Evolutionary conservation across 2,113 vertebrate species (phyloP).

Genomic region (Actinemys pallida): DNA sequence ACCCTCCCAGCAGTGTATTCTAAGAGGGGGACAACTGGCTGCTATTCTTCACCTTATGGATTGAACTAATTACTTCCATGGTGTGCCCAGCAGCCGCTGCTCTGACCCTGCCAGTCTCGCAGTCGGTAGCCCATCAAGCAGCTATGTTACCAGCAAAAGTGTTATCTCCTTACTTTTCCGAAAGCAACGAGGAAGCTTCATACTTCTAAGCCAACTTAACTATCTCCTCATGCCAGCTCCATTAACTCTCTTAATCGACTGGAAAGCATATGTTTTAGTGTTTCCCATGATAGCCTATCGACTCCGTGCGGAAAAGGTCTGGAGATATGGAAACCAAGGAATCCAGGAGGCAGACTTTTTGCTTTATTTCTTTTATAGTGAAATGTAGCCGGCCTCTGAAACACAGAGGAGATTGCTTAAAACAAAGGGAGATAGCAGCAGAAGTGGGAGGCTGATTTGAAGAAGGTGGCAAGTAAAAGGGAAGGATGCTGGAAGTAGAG

Average conservation of each 20-base stretch:
- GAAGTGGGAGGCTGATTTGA: not conserved
- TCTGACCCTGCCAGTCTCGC: not conserved
- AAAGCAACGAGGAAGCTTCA: constrained; percentile 25
- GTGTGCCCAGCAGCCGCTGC: not conserved
- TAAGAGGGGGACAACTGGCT: not conserved
- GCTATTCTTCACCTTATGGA: not conserved
- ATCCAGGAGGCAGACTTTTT: not conserved
- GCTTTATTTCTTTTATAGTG: not conserved
- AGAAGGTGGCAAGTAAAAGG: not conserved
- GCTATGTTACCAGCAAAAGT: not conserved
- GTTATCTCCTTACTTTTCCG: not conserved
- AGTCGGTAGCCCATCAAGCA: not conserved
- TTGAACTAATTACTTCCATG: not conserved
- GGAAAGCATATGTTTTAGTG: not conserved
- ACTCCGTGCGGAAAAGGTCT: not conserved
- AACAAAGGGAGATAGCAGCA: not conserved
- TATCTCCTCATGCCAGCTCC: not conserved
- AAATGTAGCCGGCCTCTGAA: not conserved
- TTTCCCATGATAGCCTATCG: not conserved
- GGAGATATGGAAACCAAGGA: not conserved
- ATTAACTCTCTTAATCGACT: constrained; percentile 34
- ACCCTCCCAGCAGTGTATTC: not conserved
- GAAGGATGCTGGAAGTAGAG: constrained; percentile 25
- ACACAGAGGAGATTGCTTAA: not conserved
- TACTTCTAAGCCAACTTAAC: not conserved